These are phyloP conservation scores for Epinotia nisella DNA, from an alignment of 2,888 invertebrate species.

Conservation along the genomic window DNA sequence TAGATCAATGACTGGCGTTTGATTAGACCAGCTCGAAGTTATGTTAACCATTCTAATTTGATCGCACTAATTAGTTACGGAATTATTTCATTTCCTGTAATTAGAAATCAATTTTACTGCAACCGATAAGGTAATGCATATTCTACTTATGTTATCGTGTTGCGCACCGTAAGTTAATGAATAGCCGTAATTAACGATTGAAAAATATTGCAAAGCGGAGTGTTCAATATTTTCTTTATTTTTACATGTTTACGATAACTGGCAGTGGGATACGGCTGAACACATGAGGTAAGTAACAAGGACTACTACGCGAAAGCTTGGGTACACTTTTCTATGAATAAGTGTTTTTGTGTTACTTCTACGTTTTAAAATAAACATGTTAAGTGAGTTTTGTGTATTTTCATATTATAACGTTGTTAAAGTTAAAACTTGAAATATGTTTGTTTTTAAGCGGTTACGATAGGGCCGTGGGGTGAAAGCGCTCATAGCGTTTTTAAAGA, in stretches of 20 bases:
- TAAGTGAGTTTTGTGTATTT: neutral
- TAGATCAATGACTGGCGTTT: conserved; percentile 56
- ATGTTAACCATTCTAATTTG: conserved; percentile 58
- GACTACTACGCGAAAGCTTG: neutral
- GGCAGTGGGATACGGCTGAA: neutral
- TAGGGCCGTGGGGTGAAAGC: too few species aligned
- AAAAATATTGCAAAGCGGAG: conserved; percentile 5
- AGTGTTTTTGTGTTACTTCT: neutral
- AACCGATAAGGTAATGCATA: conserved; percentile 39
- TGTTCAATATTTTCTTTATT: conserved; percentile 1
- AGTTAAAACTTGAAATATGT: too few species aligned
- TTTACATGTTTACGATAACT: conserved; percentile 4
- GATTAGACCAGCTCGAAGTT: conserved; percentile 57
- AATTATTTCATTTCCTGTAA: conserved; percentile 63
- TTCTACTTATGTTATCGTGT: conserved; percentile 42
- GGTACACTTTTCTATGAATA: too few species aligned
- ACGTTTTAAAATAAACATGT: neutral
- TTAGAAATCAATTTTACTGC: conserved; percentile 57
- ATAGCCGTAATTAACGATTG: conserved; percentile 22
- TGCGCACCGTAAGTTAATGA: conserved; percentile 27
- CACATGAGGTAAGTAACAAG: neutral
- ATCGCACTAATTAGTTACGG: conserved; percentile 60
- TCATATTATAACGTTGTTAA: too few species aligned
- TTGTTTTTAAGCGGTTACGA: too few species aligned
- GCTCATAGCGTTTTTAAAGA: too few species aligned